Evolutionary conservation across 2,888 invertebrate species (phyloP), one percentile per base, ranked within the genome.

Genomic region (Mellilla xanthometata): DNA sequence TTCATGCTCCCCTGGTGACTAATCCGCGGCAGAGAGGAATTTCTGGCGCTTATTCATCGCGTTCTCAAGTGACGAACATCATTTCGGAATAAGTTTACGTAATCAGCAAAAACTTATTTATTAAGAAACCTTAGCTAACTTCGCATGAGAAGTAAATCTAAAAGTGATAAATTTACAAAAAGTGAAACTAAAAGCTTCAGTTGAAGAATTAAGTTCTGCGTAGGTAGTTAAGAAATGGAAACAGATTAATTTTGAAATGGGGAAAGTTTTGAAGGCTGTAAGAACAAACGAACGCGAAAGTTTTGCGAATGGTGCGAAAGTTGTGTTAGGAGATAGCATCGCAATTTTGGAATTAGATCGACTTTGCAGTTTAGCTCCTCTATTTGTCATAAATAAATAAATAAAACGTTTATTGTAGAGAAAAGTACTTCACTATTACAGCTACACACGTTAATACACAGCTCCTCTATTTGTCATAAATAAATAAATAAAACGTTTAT

Each of bases 1-100:
- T 43, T 48, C 43, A 32, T 41, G 50, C 23, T 49, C 48, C 49
- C 53, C 45, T 36, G 43, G 49, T 55, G 49, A 53, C 49, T 46
- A 53, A 55, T 45, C 38, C 29, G 10, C 39, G 30, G 34, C 26
- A n/a, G 31, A 35, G 43, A 40, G 39, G 42, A 52, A 44, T 34
- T 53, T 46, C 28, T 39, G 35, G 35, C 38, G 41, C 52, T 50
- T 54, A 49, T 27, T 54, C 49, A 51, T 49, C 46, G 34, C 46
- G 49, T 48, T 52, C 51, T 49, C 36, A 42, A 33, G 35, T 8
- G 36, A 7, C 29, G 33, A 7, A 15, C 29, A 50, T 40, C 30
- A 39, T 45, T 49, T 24, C 30, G 9, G 24, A 36, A 23, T 32
- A 28, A 36, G 24, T 29, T 40, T 41, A 33, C 36, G 28, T 41